These are phyloP conservation scores for Hemithea aestivaria DNA, from an alignment of 2,888 invertebrate species.

Conservation along the genomic window DNA sequence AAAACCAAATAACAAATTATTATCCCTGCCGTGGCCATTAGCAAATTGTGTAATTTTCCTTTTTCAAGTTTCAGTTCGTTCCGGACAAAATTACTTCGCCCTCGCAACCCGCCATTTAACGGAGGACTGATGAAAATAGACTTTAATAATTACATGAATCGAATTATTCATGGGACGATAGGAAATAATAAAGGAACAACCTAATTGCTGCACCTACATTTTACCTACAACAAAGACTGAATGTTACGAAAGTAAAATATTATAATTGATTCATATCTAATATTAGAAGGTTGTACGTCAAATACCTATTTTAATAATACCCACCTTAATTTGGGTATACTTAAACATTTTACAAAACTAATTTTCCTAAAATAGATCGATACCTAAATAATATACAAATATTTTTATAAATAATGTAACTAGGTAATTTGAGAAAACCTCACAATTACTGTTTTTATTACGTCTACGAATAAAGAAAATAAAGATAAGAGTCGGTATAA, in stretches of 20 bases:
- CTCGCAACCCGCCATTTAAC: constrained; percentile 62
- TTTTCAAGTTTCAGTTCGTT: constrained; percentile 67
- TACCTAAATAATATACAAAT: too few relatives aligned
- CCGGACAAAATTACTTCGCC: constrained; percentile 66
- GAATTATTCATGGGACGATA: constrained; percentile 41
- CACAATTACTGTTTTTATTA: too few relatives aligned
- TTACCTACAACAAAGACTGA: constrained; percentile 7
- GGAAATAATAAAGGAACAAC: constrained; percentile 23
- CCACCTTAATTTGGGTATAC: too few relatives aligned
- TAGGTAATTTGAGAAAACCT: too few relatives aligned
- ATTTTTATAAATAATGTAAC: too few relatives aligned
- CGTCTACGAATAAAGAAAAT: too few relatives aligned
- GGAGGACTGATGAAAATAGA: constrained; percentile 66
- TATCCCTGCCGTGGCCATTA: constrained; percentile 62
- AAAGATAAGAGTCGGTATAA: too few relatives aligned
- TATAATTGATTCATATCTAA: too few relatives aligned
- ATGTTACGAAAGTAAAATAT: background rate
- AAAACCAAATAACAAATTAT: constrained; percentile 64
- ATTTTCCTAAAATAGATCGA: too few relatives aligned
- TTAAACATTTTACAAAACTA: too few relatives aligned
- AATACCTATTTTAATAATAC: too few relatives aligned
- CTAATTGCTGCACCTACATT: constrained; percentile 12
- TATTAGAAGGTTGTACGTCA: too few relatives aligned
- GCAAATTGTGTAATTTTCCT: constrained; percentile 76
- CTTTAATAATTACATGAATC: constrained; percentile 56